phyloP scores from a whole-genome alignment of 2,113 vertebrate species.

The Platysteira castanea region DNA sequence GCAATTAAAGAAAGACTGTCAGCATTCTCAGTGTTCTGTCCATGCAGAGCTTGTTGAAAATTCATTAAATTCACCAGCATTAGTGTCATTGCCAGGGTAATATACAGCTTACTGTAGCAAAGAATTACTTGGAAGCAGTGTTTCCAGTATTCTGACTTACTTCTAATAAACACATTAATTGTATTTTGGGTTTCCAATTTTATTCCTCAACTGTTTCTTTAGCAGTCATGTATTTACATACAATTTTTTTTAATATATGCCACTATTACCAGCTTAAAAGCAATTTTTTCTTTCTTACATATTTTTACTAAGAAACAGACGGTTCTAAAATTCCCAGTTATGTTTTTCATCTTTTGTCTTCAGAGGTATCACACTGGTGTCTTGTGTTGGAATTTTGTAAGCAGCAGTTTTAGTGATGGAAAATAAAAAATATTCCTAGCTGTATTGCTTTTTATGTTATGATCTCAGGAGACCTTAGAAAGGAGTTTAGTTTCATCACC shows the following conservation, averaged over 20 bases:
- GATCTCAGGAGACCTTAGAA: background rate
- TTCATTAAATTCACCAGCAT: background rate
- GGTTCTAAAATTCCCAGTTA: background rate
- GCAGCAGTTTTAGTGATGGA: background rate
- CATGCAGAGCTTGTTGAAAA: background rate
- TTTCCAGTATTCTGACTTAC: background rate
- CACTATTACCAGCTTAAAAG: background rate
- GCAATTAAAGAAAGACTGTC: background rate
- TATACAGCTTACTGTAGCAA: background rate
- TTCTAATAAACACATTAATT: background rate
- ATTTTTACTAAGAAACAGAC: background rate
- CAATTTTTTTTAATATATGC: background rate
- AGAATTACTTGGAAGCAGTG: background rate
- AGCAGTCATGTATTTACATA: background rate
- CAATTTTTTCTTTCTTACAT: background rate
- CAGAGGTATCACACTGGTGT: background rate
- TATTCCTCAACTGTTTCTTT: background rate
- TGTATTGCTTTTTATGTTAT: background rate
- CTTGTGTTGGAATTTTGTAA: background rate
- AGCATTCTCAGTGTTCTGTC: background rate
- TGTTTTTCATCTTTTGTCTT: background rate
- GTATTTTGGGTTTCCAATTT: background rate
- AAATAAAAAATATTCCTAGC: background rate
- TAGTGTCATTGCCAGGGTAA: background rate
- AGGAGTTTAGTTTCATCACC: background rate